Conservation (phyloP, 2,797 vertebrate genomes). For the Neomorphus geoffroyi region DNA sequence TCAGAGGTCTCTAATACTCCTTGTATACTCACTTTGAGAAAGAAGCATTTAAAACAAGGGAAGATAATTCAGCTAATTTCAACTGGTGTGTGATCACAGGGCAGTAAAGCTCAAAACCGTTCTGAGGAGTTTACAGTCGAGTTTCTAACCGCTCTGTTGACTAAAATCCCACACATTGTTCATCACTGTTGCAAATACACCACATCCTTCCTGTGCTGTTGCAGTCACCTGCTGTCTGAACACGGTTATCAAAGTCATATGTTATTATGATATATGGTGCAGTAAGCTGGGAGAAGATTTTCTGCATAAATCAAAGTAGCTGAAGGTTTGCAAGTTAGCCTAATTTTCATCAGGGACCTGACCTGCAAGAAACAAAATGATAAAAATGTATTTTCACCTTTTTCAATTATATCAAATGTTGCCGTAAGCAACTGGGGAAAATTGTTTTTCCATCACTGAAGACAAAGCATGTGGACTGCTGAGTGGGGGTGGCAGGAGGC, state of each 20-base stretch:
- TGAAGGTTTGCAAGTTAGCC: background rate
- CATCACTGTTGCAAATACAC: background rate
- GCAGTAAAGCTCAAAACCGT: background rate
- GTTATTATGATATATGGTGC: background rate
- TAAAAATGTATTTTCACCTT: background rate
- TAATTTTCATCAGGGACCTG: background rate
- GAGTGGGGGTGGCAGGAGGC: background rate
- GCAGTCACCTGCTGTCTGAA: conserved; percentile 9
- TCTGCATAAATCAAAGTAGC: conserved; percentile 34
- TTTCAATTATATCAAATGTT: conserved; percentile 18
- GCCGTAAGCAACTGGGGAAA: background rate
- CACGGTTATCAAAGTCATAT: background rate
- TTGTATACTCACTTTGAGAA: background rate
- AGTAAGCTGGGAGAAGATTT: background rate
- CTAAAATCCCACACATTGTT: background rate
- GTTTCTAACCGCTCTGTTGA: background rate
- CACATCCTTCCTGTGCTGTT: background rate
- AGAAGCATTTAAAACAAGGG: background rate
- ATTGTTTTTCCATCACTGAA: conserved; percentile 3
- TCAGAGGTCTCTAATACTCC: background rate
- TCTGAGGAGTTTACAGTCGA: background rate
- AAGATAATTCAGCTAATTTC: background rate
- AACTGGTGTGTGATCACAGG: background rate
- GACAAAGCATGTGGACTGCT: background rate
- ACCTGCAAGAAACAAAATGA: conserved; percentile 10